These are phyloP conservation scores for Saxidomus purpurata DNA, from an alignment of 1,140 invertebrate genomes.

Conservation along the genomic window DNA sequence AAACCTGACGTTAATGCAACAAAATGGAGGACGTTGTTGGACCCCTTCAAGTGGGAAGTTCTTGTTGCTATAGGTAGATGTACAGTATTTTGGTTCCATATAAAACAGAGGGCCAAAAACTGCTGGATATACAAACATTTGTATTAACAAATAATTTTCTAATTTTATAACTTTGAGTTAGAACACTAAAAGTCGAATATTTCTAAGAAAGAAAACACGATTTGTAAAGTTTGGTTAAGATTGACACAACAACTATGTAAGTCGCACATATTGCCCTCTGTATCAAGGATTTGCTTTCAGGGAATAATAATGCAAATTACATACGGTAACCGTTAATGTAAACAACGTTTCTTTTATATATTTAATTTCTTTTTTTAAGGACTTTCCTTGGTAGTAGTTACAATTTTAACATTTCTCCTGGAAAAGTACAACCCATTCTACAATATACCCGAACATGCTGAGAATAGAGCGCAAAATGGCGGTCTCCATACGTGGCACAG, in stretches of 20 bases:
- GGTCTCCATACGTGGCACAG: conserved; percentile 46
- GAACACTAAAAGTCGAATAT: not conserved
- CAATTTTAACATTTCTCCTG: conserved; percentile 61
- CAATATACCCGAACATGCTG: not conserved
- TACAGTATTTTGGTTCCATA: not conserved
- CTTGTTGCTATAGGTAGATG: conserved; percentile 63
- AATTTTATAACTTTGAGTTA: not conserved
- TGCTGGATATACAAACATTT: not conserved
- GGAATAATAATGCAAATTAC: no score
- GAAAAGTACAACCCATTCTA: conserved; percentile 74
- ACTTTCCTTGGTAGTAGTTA: not conserved
- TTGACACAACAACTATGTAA: no score
- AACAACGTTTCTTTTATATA: no score
- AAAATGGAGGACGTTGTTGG: conserved; percentile 74
- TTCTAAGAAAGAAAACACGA: no score
- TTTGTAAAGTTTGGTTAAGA: no score
- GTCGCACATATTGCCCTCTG: no score
- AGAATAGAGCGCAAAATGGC: not conserved
- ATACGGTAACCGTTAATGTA: no score
- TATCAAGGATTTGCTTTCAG: no score
- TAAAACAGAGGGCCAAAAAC: not conserved
- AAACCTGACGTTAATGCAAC: conserved; percentile 69
- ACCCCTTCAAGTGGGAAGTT: conserved; percentile 75
- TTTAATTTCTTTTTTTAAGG: no score
- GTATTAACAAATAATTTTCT: not conserved